A percentile compares a stretch with the other conserved stretches of the same genome.
Conservation (phyloP, 64 coral and sea anemone genomes). For the Stichodactyla helianthus region DNA sequence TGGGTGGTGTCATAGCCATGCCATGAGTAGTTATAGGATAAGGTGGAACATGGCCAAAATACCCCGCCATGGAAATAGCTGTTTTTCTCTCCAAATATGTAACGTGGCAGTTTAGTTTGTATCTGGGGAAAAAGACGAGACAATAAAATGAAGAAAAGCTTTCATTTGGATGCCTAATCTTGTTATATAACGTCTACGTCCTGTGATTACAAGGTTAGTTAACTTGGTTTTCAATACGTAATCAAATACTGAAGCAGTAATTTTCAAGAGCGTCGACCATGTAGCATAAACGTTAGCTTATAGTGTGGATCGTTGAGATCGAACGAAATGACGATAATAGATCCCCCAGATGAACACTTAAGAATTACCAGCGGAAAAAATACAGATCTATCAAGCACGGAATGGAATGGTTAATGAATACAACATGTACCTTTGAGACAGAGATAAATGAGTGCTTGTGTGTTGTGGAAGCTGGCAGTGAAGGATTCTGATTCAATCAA, state of each 20-base stretch:
- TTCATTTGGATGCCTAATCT: not conserved
- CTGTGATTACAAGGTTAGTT: not conserved
- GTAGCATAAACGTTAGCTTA: not conserved
- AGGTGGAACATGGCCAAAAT: slow-evolving; percentile 58
- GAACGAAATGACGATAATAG: not conserved
- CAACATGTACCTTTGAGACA: not conserved
- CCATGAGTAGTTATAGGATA: slow-evolving; percentile 49
- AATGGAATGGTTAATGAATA: not conserved
- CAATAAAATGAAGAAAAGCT: not conserved
- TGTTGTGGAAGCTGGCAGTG: not conserved
- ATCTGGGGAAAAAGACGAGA: not conserved
- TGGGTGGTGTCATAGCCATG: slow-evolving; percentile 42
- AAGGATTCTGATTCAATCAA: not conserved
- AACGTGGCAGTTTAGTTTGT: not conserved
- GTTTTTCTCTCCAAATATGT: not conserved
- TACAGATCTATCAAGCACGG: not conserved
- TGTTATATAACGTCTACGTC: not conserved
- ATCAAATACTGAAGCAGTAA: not conserved
- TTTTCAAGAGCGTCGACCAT: too few species aligned
- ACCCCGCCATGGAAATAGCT: slow-evolving; percentile 47
- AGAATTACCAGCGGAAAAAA: not conserved
- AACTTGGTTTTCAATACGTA: not conserved
- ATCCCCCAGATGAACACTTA: not conserved
- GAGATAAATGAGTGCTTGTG: not conserved
- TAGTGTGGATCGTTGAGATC: not conserved